phyloP scores from a whole-genome alignment of 2,797 vertebrate species.

The Sebastes steindachneri region DNA sequence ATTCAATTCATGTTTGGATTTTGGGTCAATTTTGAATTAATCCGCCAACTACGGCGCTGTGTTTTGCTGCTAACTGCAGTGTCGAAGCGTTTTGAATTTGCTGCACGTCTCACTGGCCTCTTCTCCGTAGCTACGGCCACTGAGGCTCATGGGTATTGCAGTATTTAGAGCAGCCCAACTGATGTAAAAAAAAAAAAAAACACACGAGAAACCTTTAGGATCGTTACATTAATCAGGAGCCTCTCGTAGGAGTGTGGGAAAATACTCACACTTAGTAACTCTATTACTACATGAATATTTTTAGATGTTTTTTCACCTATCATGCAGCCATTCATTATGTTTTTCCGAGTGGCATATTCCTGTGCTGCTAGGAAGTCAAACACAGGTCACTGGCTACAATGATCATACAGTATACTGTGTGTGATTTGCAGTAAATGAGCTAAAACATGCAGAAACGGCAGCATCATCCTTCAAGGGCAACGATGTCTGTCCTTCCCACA shows the following conservation, averaged over 20 bases:
- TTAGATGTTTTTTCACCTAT: neutral
- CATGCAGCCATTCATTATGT: neutral
- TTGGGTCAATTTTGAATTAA: neutral
- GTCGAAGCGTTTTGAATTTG: neutral
- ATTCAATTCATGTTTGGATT: neutral
- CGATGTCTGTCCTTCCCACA: conserved; percentile 21
- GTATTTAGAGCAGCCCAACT: neutral
- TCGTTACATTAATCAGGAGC: too few species aligned
- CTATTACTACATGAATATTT: neutral
- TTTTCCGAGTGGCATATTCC: neutral
- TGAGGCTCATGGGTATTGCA: neutral
- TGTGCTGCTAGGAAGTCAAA: neutral
- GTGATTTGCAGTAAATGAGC: conserved; percentile 22
- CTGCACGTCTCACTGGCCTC: neutral
- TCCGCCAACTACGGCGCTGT: rapidly evolving
- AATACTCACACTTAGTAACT: neutral
- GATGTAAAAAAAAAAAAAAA: neutral
- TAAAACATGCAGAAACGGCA: conserved; percentile 21
- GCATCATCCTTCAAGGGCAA: conserved; percentile 29
- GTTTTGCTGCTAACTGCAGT: neutral
- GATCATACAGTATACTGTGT: neutral
- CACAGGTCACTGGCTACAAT: neutral
- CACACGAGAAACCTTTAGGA: neutral
- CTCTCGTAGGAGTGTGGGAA: too few species aligned
- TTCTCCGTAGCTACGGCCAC: neutral